These are phyloP conservation scores for Trachymyrmex septentrionalis DNA, from an alignment of 1,140 invertebrate genomes.

Conservation along the genomic window DNA sequence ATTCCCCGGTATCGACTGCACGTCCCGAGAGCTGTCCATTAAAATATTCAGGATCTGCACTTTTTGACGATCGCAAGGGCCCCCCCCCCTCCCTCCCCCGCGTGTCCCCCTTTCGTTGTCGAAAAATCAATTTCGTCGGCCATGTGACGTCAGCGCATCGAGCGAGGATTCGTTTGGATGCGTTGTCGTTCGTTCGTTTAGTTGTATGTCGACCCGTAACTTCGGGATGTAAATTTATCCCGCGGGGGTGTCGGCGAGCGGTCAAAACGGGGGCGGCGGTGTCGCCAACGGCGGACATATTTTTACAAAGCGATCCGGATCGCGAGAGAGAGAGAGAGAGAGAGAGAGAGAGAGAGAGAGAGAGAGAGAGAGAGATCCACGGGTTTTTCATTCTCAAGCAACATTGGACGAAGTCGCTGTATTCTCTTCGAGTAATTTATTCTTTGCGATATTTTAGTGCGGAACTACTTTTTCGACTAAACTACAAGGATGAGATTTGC, in stretches of 20 bases:
- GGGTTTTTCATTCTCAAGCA: slow-evolving; percentile 53
- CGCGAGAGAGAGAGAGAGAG: slow-evolving; percentile 4
- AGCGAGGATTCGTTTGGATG: slow-evolving; percentile 43
- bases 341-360: background rate
- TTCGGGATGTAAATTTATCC: slow-evolving; percentile 57
- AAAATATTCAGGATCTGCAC: slow-evolving; percentile 65
- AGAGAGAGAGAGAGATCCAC: background rate
- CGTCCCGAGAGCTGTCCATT: slow-evolving; percentile 61
- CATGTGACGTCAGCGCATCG: slow-evolving; percentile 59
- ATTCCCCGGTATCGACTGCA: slow-evolving; percentile 56
- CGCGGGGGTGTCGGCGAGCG: slow-evolving; percentile 38
- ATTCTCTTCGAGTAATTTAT: slow-evolving; percentile 40
- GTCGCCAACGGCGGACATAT: slow-evolving; percentile 39
- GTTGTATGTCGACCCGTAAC: slow-evolving; percentile 39
- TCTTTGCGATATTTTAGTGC: slow-evolving; percentile 43
- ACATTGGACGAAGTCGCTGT: slow-evolving; percentile 3
- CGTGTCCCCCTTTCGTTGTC: slow-evolving; percentile 41
- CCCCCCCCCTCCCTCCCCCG: background rate
- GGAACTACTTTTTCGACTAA: slow-evolving; percentile 8
- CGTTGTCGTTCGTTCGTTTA: slow-evolving; percentile 34
- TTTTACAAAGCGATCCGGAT: slow-evolving; percentile 30
- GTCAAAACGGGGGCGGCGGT: slow-evolving; percentile 42
- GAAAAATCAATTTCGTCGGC: slow-evolving; percentile 61
- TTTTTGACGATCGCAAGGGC: slow-evolving; percentile 53
- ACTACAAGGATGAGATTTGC: background rate